Conservation (phyloP, 2,888 invertebrate genomes). For the Drosophila histrio region DNA sequence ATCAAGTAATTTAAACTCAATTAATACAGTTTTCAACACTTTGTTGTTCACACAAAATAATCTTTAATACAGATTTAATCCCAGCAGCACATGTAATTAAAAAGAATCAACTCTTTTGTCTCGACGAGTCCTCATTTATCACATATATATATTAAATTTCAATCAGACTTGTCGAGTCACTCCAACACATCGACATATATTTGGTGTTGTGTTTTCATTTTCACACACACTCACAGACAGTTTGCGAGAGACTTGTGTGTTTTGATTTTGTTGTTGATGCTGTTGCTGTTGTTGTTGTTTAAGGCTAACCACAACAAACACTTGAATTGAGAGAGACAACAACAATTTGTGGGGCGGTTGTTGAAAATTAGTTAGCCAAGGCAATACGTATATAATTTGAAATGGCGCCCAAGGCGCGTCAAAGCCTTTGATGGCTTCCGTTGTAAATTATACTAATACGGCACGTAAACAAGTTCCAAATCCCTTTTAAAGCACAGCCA, state of each 20-base stretch:
- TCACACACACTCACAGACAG: conserved; percentile 7
- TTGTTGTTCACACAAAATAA: background rate
- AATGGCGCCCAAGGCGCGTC: conserved; percentile 59
- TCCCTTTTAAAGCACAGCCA: conserved; percentile 64
- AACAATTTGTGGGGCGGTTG: conserved; percentile 47
- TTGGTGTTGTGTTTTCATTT: conserved; percentile 23
- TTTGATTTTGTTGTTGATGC: conserved; percentile 9
- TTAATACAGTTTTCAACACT: too few relatives aligned
- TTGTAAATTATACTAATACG: conserved; percentile 73
- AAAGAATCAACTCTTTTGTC: conserved; percentile 5
- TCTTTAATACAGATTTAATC: background rate
- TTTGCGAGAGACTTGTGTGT: background rate
- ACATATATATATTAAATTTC: conserved; percentile 10
- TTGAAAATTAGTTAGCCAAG: conserved; percentile 51
- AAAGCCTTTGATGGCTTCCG: conserved; percentile 70
- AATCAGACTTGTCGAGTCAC: conserved; percentile 7
- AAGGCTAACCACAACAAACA: conserved; percentile 29
- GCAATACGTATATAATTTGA: conserved; percentile 58
- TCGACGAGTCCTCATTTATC: conserved; percentile 7
- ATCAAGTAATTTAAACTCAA: too few relatives aligned
- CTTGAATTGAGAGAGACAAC: conserved; percentile 26
- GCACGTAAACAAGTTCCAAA: conserved; percentile 74
- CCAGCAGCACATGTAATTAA: conserved; percentile 1
- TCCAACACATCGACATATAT: background rate
- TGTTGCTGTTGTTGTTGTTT: conserved; percentile 11